Base-by-base conservation (phyloP, 2,113 vertebrate species). In the Bostrychus sinensis region DNA sequence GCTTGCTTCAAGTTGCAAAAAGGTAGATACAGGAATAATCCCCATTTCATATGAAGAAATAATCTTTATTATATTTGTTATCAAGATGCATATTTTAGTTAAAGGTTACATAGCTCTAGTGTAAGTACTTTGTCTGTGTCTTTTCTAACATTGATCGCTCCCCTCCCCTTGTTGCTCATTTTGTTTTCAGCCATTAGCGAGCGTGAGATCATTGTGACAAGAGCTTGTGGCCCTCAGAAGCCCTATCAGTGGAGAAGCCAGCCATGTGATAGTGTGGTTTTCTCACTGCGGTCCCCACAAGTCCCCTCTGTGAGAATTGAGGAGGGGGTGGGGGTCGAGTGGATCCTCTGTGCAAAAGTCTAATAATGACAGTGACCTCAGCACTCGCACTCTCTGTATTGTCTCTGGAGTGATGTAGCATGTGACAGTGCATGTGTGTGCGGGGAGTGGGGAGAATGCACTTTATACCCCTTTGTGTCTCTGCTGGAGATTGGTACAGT, bases 351-450 rank as follows among this genome's bases (percentile, higher is more conserved):
- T 66, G 19, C 48, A 17, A 50, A 53, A 68, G 70, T 73, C 74
- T 80, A 62, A 81, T 88, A 78, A 89, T 83, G 75, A 82, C 73
- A 71, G 45, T 53, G 66, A 77, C 72, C 68, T 80, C 67, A 74
- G 45, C 54, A 54, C 36, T 72, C 55, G 55, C 65, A 60, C 66
- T 75, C 62, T 62, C 67, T 72, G 61, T 71, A 56, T 70, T 66
- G 78, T 57, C 56, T 67, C 60, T 59, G 2, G 63, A 62, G 61
- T 72, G 57, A 81, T 79, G 64, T n/a, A n/a, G 42, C 76, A 66
- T 36, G 38, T n/a, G 20, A 62, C 20, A 30, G 30, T 38, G 38
- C 13, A 8, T 56, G 32, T 60, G 26, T 59, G 28, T 25, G 12
- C 25, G 10, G 36, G 56, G 41, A 64, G n/a, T n/a, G 60, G 22